Conservation (phyloP, 2,113 vertebrate species). For the Rhipidura dahli region DNA sequence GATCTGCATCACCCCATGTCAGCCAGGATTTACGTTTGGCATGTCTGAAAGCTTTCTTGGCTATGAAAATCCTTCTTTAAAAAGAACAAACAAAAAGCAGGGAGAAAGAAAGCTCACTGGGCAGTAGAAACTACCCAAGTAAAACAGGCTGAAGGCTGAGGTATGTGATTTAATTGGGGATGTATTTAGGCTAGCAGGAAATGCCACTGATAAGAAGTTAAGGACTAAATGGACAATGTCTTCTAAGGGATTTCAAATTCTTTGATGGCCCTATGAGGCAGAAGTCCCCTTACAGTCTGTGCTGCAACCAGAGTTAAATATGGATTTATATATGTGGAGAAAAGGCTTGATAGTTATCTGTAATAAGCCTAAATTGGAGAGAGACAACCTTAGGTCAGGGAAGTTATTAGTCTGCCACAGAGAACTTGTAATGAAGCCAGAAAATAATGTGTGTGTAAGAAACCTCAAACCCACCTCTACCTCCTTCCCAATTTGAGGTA, state of each 20-base stretch:
- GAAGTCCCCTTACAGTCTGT: neutral
- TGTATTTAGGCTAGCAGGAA: slow-evolving; percentile 38
- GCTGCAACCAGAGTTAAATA: slow-evolving; percentile 26
- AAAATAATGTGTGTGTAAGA: neutral
- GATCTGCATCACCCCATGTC: neutral
- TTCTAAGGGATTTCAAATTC: slow-evolving; percentile 32
- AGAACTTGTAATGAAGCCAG: neutral
- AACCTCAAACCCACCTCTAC: neutral
- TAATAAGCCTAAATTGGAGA: slow-evolving; percentile 24
- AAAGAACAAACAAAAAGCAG: neutral
- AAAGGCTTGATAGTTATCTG: slow-evolving; percentile 22
- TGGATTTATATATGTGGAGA: neutral
- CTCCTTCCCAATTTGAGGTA: neutral
- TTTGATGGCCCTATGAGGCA: neutral
- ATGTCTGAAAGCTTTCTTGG: neutral
- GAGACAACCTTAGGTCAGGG: slow-evolving; percentile 26
- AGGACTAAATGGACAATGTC: slow-evolving; percentile 35
- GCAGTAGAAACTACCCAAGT: neutral
- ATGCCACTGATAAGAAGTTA: slow-evolving; percentile 55
- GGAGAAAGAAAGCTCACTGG: neutral
- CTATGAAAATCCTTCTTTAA: slow-evolving; percentile 2
- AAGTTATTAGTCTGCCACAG: slow-evolving; percentile 10
- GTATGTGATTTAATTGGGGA: slow-evolving; percentile 37
- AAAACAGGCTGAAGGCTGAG: neutral
- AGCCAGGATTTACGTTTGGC: neutral